These are phyloP conservation scores for Galaxea fascicularis DNA, from an alignment of 92 coral and sea anemone species.

Conservation along the genomic window DNA sequence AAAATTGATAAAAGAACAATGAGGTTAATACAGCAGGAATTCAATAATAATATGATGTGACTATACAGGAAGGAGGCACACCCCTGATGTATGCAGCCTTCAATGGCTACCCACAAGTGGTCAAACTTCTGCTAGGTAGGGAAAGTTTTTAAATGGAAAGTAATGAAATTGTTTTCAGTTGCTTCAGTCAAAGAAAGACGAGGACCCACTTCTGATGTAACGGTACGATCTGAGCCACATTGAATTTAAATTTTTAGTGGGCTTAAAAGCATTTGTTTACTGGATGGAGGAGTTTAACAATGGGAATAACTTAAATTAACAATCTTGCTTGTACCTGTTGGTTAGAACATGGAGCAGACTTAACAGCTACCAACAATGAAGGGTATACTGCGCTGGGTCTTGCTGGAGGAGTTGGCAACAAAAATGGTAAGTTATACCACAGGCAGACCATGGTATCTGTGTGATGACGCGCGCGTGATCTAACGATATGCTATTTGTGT, in stretches of 20 bases:
- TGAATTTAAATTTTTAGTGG: too few species aligned
- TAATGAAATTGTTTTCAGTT: too few species aligned
- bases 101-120: slow-evolving; percentile 93
- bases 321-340: neutral
- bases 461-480: too few species aligned
- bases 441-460: too few species aligned
- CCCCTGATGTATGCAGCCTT: slow-evolving; percentile 96
- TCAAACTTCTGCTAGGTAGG: slow-evolving; percentile 84
- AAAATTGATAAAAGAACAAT: too few species aligned
- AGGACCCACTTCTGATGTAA: too few species aligned
- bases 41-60: neutral
- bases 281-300: too few species aligned
- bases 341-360: slow-evolving; percentile 95
- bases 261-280: too few species aligned
- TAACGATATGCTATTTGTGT: too few species aligned
- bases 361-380: slow-evolving; percentile 94
- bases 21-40: neutral
- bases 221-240: too few species aligned
- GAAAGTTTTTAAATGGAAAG: neutral
- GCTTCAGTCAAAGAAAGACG: too few species aligned
- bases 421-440: slow-evolving; percentile 84
- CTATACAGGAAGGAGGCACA: slow-evolving; percentile 93
- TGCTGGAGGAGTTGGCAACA: slow-evolving; percentile 93
- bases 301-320: neutral
- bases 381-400: slow-evolving; percentile 90